Evolutionary conservation across 2,797 vertebrate species (phyloP).

Genomic region (Momotus momota): DNA sequence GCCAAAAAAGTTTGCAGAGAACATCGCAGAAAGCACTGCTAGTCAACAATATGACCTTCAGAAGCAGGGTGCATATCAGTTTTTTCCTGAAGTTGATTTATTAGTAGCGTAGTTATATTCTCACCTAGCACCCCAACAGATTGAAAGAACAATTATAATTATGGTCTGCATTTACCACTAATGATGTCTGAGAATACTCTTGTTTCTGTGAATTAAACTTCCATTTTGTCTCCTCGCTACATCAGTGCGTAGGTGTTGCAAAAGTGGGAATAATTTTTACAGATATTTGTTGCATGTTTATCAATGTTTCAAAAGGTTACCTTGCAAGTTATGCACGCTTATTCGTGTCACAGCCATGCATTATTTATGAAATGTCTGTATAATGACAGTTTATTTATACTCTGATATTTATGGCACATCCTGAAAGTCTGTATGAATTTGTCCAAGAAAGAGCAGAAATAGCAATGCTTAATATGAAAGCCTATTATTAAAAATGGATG

Average conservation of each 20-base stretch:
- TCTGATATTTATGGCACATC: constrained; percentile 51
- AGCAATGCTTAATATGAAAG: background rate
- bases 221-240: background rate
- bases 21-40: background rate
- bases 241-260: background rate
- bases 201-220: background rate
- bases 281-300: constrained; percentile 14
- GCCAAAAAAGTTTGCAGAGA: background rate
- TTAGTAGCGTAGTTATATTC: background rate
- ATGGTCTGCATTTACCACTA: background rate
- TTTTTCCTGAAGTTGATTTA: background rate
- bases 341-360: constrained; percentile 29
- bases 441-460: constrained; percentile 23
- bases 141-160: background rate
- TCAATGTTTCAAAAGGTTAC: constrained; percentile 34
- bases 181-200: background rate
- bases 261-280: constrained; percentile 8
- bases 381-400: constrained; percentile 63
- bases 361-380: constrained; percentile 56
- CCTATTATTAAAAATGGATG: background rate
- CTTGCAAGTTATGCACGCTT: background rate
- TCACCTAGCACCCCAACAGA: background rate
- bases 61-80: background rate
- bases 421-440: constrained; percentile 29
- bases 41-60: background rate